Base-by-base conservation (phyloP, 2,113 vertebrate species). In the Rhinoderma darwinii region DNA sequence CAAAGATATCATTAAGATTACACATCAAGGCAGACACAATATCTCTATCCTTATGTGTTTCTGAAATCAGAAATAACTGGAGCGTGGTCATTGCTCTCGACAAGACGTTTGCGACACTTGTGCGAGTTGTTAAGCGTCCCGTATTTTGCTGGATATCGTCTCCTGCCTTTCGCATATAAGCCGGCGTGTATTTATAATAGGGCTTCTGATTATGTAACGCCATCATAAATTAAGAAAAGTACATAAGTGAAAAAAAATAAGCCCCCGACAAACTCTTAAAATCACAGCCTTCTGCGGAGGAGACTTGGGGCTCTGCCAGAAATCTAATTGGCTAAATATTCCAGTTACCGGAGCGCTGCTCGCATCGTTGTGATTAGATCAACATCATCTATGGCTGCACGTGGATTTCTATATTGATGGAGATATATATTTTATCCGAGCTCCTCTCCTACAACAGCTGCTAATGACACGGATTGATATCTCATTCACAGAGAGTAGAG, bases 351-450 rank as follows among this genome's bases (percentile, higher is more conserved):
- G 30, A 51, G 75, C 22, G 44, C 25, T 2, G 75, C 75, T 47
- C 20, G 75, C 32, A 51, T 77, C n/a, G 8, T 22, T 18, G 75
- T 51, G 18, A 32, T 77, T 30, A 35, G 47, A 77, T 77, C 30
- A 77, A 77, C 75, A 77, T 77, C 75, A 51, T 77, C 75, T 77
- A 10, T 1, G 30, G 47, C 75, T 8, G 3, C 75, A 77, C n/a
- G 75, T 44, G 51, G 75, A 32, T 18, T 51, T 32, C 32, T 77
- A 77, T 77, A 77, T 77, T 77, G 75, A 77, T 77, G 47, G n/a
- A 51, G 44, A 77, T 32, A 51, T 30, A 51, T 51, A 77, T 77
- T 77, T 77, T 77, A 51, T 51, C 47, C 17, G 27, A 51, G 10
- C 27, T 77, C 20, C n/a, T 50, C 44, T 50, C 7, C 43, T 4